phyloP scores from a whole-genome alignment of 1,140 invertebrate species.

The Proctacanthus coquilletti region DNA sequence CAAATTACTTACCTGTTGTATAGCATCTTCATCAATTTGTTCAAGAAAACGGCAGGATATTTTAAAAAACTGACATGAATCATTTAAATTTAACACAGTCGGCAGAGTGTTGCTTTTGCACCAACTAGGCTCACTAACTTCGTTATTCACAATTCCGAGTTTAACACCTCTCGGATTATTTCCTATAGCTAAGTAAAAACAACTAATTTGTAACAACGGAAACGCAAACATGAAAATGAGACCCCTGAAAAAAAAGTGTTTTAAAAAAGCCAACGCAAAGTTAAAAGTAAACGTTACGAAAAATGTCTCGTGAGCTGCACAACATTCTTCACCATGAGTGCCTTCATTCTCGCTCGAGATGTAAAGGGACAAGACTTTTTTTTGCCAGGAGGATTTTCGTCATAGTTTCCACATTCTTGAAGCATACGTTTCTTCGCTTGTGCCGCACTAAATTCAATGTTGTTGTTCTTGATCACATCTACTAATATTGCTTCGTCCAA shows the following conservation, averaged over 20 bases:
- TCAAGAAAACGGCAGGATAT: conserved; percentile 41
- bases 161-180: conserved; percentile 52
- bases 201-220: conserved; percentile 60
- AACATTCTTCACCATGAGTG: conserved; percentile 39
- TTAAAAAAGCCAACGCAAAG: too few species aligned
- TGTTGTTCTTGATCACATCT: not conserved
- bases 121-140: conserved; percentile 32
- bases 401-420: too few species aligned
- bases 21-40: conserved; percentile 32
- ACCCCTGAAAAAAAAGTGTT: conserved; percentile 43
- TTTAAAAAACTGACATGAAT: conserved; percentile 34
- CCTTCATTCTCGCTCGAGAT: too few species aligned
- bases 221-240: conserved; percentile 66
- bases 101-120: conserved; percentile 19
- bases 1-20: conserved; percentile 23
- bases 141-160: conserved; percentile 62
- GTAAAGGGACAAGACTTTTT: too few species aligned
- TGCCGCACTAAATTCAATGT: not conserved
- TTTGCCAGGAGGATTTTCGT: too few species aligned
- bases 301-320: conserved; percentile 48
- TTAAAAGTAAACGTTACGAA: conserved; percentile 34
- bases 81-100: conserved; percentile 17
- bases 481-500: too few species aligned
- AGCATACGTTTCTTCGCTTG: too few species aligned
- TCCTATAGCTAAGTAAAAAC: conserved; percentile 70